Evolutionary conservation across 2,113 vertebrate genomes (phyloP).

Genomic region (Thalassarche chlororhynchos): DNA sequence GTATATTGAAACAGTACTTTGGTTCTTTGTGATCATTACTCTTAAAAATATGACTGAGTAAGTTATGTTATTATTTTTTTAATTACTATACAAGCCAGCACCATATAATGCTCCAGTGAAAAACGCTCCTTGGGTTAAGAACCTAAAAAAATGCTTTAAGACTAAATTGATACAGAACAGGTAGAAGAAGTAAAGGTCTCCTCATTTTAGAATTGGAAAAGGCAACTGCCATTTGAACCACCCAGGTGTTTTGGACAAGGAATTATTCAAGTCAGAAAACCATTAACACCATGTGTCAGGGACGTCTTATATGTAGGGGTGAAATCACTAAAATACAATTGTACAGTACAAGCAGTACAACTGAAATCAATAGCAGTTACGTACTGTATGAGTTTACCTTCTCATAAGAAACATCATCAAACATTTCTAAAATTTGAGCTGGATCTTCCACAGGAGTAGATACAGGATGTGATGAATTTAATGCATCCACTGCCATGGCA

Average conservation of each 20-base stretch:
- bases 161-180: neutral
- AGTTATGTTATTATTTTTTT: neutral
- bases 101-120: neutral
- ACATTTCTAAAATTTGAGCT: constrained; percentile 91
- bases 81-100: neutral
- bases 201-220: neutral
- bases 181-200: neutral
- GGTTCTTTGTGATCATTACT: neutral
- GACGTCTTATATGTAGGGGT: fast-evolving
- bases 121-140: neutral
- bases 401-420: constrained; percentile 90
- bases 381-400: constrained; percentile 77
- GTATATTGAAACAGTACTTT: neutral
- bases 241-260: neutral
- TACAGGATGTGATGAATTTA: constrained; percentile 90
- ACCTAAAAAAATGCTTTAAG: neutral
- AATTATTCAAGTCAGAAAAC: neutral
- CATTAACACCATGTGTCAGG: too few relatives aligned
- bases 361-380: neutral
- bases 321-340: constrained; percentile 66
- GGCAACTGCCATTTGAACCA: neutral
- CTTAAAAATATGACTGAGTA: neutral
- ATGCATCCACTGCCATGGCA: constrained; percentile 88
- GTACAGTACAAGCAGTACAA: constrained; percentile 54
- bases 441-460: constrained; percentile 87